Percentiles rank a stretch among this genome's conserved stretches.
phyloP scores from a whole-genome alignment of 2,797 vertebrate species.

The Distichodus sexfasciatus region DNA sequence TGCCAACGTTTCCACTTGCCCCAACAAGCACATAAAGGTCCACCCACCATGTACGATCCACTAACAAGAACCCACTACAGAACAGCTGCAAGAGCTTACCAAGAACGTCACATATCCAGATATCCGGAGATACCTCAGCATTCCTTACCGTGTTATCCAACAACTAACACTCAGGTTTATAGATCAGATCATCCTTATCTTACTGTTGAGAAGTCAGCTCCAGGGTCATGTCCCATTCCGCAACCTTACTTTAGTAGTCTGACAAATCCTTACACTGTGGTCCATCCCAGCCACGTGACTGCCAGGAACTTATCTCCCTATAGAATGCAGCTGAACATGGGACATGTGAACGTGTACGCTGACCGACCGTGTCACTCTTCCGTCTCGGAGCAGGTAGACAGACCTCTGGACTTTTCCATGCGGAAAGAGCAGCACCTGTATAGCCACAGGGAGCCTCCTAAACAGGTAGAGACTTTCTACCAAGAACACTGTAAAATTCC shows the following conservation, averaged over 20 bases:
- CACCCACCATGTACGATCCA: constrained; percentile 66
- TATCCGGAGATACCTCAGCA: constrained; percentile 73
- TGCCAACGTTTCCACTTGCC: constrained; percentile 62
- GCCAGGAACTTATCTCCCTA: constrained; percentile 59
- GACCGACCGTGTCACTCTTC: constrained; percentile 50
- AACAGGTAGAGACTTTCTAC: constrained; percentile 54
- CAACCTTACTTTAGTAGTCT: constrained; percentile 58
- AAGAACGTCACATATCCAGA: constrained; percentile 67
- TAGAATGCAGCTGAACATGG: constrained; percentile 56
- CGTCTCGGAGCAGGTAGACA: constrained; percentile 28
- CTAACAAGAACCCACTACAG: constrained; percentile 61
- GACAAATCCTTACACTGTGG: constrained; percentile 53
- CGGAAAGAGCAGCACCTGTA: constrained; percentile 44
- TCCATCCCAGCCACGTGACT: constrained; percentile 56
- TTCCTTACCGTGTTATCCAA: constrained; percentile 70
- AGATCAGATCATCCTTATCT: constrained; percentile 60
- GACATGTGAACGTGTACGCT: constrained; percentile 49
- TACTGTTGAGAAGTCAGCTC: constrained; percentile 54
- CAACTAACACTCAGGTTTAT: constrained; percentile 56
- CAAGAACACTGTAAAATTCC: constrained; percentile 34
- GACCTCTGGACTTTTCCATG: constrained; percentile 50
- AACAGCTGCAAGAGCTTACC: constrained; percentile 63
- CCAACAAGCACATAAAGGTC: constrained; percentile 62
- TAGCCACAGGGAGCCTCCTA: constrained; percentile 36
- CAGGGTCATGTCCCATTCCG: constrained; percentile 60